phyloP scores from a whole-genome alignment of 2,113 vertebrate species.

The Rhabdornis inornatus region DNA sequence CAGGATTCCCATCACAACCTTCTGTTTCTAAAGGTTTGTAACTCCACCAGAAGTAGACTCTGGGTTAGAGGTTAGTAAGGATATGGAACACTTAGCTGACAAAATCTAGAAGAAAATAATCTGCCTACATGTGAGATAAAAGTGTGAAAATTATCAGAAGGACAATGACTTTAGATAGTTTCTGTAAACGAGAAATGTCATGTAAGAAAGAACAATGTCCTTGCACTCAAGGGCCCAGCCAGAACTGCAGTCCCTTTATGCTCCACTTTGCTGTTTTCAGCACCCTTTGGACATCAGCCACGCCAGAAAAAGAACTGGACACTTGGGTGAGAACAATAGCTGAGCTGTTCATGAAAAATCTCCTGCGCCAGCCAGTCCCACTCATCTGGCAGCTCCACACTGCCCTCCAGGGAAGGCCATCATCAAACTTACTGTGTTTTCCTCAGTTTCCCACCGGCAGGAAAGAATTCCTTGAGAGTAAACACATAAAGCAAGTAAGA shows the following conservation, averaged over 20 bases:
- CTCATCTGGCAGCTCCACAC: constrained; percentile 10
- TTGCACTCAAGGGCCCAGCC: neutral
- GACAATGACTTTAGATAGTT: neutral
- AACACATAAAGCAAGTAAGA: neutral
- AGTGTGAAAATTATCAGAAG: neutral
- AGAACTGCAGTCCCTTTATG: neutral
- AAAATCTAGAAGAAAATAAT: neutral
- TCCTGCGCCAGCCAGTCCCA: neutral
- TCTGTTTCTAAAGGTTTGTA: neutral
- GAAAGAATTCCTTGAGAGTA: neutral
- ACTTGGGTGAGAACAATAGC: constrained; percentile 14
- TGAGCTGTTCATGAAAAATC: neutral
- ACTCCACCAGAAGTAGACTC: neutral
- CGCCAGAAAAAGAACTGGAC: constrained; percentile 13
- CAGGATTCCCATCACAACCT: constrained; percentile 17
- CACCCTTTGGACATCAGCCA: constrained; percentile 5
- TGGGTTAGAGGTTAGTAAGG: constrained; percentile 8
- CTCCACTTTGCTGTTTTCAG: neutral
- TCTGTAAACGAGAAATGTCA: neutral
- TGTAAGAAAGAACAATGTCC: neutral
- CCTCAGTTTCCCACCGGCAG: constrained; percentile 21
- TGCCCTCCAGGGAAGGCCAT: constrained; percentile 37
- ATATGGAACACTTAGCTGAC: neutral
- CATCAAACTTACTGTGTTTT: neutral
- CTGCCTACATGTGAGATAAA: neutral